phyloP scores from a whole-genome alignment of 1,140 invertebrate genomes.

The Rhyacophila brunnea region DNA sequence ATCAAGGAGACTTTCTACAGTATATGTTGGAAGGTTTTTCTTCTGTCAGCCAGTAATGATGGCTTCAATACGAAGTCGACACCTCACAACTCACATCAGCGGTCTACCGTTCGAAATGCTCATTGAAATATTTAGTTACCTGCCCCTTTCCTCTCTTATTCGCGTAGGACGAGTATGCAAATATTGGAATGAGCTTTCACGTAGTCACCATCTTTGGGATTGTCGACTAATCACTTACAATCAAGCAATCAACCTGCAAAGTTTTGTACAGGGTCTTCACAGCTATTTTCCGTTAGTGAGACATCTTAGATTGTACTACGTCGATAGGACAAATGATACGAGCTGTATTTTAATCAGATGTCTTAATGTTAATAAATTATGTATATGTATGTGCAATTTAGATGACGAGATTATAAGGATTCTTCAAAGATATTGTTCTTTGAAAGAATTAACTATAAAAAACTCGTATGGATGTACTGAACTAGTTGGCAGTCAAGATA shows the following conservation, averaged over 20 bases:
- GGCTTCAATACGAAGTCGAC: too few species aligned
- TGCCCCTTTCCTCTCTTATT: slow-evolving; percentile 42
- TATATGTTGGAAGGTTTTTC: too few species aligned
- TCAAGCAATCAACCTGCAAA: slow-evolving; percentile 23
- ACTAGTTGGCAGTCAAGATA: neutral
- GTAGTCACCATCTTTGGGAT: slow-evolving; percentile 44
- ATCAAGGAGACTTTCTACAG: too few species aligned
- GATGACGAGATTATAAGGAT: neutral
- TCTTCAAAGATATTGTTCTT: slow-evolving; percentile 1
- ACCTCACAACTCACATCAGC: too few species aligned
- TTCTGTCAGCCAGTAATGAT: too few species aligned
- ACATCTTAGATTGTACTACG: neutral
- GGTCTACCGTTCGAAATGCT: slow-evolving; percentile 48
- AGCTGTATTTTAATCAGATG: neutral
- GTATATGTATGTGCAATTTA: slow-evolving; percentile 4
- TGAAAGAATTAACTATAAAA: neutral
- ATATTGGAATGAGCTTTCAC: slow-evolving; percentile 42
- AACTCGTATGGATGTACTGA: slow-evolving; percentile 4
- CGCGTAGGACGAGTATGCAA: slow-evolving; percentile 42
- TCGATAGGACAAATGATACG: too few species aligned
- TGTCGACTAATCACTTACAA: slow-evolving; percentile 42
- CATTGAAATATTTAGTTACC: slow-evolving; percentile 44
- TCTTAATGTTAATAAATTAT: neutral
- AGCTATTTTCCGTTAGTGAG: slow-evolving; percentile 7
- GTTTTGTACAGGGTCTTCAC: slow-evolving; percentile 2